Base-by-base conservation (phyloP, 2,797 vertebrate species). In the Bradypodion pumilum region DNA sequence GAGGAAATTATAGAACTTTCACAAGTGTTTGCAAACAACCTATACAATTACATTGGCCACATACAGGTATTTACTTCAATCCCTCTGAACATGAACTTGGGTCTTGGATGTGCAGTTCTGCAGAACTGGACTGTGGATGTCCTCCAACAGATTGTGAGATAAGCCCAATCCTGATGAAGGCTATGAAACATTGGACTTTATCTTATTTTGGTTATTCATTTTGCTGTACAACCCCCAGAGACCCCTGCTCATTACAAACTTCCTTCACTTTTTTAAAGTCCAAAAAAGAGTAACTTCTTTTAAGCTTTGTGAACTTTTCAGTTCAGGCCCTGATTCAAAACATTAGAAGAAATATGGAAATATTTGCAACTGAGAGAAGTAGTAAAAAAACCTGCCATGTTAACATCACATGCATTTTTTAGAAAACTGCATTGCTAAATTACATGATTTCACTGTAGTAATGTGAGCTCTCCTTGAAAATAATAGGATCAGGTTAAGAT, bases 391-490 rank as follows among this genome's bases (percentile, higher is more conserved):
- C 0, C 3, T 80, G 78, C 84, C 65, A 89, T 88, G 78, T 88
- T 59, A 78, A 86, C 86, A 75, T 77, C 85, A 81, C 84, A 52
- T 86, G 78, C 44, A 63, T 6, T 21, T 35, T 82, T 70, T 59
- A 37, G 86, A 85, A 86, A 0, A 0, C n/a, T n/a, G n/a, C 13
- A 84, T 85, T 79, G 29, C 65, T 74, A 84, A 92, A 91, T 89
- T 89, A 87, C 90, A 70, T 79, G 83, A 63, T 89, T 89, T 89
- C 65, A 69, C 89, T 91, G 81, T 77, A 89, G 85, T 59, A 2
- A 82, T 13, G 19, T 85, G 15, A 2, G 60, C 60, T 92, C 88
- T 88, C 82, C 78, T 82, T 69, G 78, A 23, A 74, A 86, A 83
- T 83, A 88, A 89, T 19, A 82, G 69, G 80, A 91, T 27, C 29